Conservation (phyloP, 2,888 invertebrate species). For the Nudaria mundana region DNA sequence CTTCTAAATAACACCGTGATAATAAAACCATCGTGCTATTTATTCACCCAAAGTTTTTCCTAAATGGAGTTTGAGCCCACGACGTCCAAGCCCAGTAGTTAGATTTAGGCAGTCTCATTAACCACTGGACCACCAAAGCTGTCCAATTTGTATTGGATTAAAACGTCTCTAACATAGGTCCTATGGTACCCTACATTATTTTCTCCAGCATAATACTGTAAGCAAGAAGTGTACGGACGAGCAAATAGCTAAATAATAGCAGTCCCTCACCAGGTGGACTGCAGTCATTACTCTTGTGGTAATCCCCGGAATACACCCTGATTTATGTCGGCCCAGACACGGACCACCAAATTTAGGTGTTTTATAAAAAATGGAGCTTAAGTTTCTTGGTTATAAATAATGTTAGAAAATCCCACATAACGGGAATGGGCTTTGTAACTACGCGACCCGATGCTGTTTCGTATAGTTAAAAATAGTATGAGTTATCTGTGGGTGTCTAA, state of each 20-base stretch:
- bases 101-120: no score
- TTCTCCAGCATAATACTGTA: constrained; percentile 5
- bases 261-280: constrained; percentile 77
- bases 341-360: constrained; percentile 76
- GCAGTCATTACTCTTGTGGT: constrained; percentile 77
- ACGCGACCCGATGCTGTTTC: constrained; percentile 22
- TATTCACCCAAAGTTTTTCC: no score
- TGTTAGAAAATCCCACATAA: constrained; percentile 58
- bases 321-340: constrained; percentile 71
- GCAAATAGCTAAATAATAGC: constrained; percentile 71
- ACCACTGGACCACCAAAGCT: no score
- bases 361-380: constrained; percentile 77
- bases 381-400: constrained; percentile 72
- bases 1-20: no score
- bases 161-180: no score
- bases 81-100: no score
- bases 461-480: constrained; percentile 23
- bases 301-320: constrained; percentile 77
- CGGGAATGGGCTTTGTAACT: constrained; percentile 45
- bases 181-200: no score
- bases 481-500: constrained; percentile 17
- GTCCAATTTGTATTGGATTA: no score
- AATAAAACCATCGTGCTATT: no score
- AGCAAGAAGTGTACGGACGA: constrained; percentile 49
- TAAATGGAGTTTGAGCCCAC: no score